A percentile compares a stretch with the other conserved stretches of the same genome.
phyloP scores from a whole-genome alignment of 2,113 vertebrate species.

The Plecturocebus donacophilus region DNA sequence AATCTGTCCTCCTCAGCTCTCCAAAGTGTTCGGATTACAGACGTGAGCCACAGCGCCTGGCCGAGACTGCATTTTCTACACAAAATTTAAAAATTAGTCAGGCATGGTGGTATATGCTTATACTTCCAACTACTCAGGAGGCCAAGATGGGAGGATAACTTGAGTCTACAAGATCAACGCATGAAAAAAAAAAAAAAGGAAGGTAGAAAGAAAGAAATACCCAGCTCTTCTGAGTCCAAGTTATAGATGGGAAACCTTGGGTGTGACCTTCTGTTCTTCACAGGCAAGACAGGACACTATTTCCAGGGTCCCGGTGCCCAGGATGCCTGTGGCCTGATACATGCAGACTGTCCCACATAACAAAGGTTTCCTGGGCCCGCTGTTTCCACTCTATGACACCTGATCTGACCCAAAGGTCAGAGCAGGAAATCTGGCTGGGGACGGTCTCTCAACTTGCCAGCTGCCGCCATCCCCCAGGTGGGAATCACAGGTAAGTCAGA shows the following conservation, averaged over 20 bases:
- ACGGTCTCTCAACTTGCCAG: background rate
- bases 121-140: no score
- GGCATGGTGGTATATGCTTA: no score
- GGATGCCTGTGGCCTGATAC: background rate
- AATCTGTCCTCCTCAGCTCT: no score
- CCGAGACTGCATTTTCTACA: no score
- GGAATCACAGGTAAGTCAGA: background rate
- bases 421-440: background rate
- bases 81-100: no score
- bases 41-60: no score
- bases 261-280: background rate
- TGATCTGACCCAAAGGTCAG: background rate
- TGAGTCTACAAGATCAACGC: no score
- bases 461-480: no score
- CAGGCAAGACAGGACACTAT: background rate
- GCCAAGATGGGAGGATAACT: no score
- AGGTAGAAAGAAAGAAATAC: background rate
- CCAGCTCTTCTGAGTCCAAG: background rate
- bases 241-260: background rate
- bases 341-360: background rate
- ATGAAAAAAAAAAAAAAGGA: no score
- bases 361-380: no score
- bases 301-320: background rate
- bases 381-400: background rate
- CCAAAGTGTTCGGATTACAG: no score